phyloP scores from a whole-genome alignment of 2,113 vertebrate species.

The Noturus placidus region DNA sequence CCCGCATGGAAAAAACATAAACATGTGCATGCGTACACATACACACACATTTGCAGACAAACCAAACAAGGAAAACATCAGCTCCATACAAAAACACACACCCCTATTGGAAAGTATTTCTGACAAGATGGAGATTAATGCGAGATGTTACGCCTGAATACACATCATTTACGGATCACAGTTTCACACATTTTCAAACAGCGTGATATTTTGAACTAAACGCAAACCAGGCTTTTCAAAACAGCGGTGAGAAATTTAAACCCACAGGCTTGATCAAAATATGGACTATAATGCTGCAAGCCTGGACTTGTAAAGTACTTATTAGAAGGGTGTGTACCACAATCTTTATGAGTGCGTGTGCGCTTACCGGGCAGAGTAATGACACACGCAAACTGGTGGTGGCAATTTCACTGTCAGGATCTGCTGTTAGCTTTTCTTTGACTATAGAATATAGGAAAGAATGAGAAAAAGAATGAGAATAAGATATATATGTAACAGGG shows the following conservation, averaged over 20 bases:
- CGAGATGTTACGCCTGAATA: not conserved
- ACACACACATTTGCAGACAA: not conserved
- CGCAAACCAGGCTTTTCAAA: constrained; percentile 29
- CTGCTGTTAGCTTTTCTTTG: constrained; percentile 97
- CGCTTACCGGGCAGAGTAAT: constrained; percentile 94
- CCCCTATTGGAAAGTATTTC: not conserved
- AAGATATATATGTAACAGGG: not conserved
- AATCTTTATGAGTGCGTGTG: not conserved
- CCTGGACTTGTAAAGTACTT: constrained; percentile 6
- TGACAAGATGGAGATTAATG: constrained; percentile 13
- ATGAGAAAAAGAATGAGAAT: not conserved
- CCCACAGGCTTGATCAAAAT: not conserved
- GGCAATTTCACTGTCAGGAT: constrained; percentile 99
- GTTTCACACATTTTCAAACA: constrained; percentile 15
- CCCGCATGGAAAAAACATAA: constrained; percentile 26
- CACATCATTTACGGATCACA: not conserved
- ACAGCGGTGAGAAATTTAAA: not conserved
- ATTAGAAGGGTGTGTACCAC: not conserved
- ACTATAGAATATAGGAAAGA: constrained; percentile 70
- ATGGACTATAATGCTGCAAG: constrained; percentile 8
- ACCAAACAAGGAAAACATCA: constrained; percentile 13
- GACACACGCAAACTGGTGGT: constrained; percentile 97
- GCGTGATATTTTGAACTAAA: not conserved
- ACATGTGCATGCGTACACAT: constrained; percentile 6
- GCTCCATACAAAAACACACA: constrained; percentile 36